Base-by-base conservation (phyloP, 2,797 vertebrate genomes). In the Coracias cyanogaster region DNA sequence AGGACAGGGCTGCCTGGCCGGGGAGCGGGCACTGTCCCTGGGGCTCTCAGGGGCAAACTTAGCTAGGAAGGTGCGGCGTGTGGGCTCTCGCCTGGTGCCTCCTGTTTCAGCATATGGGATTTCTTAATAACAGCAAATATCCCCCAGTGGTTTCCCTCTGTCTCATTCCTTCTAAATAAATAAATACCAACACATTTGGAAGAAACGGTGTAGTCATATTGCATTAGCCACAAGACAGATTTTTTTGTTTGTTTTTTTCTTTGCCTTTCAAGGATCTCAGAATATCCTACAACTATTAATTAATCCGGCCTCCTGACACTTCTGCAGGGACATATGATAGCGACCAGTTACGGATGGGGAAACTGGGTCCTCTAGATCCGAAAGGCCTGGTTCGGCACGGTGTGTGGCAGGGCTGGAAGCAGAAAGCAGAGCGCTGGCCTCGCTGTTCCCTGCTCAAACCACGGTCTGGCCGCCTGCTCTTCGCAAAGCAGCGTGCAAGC, bases 101-200 rank as follows among this genome's bases (percentile, higher is more conserved):
- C 60, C 89, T 93, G 57, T 58, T 73, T 9, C 82, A 77, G 80
- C 77, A 70, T 70, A 69, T 67, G 91, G 82, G 70, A 72, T 88
- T 94, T 86, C 85, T 76, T 85, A 90, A 69, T 87, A 79, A 49
- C 65, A 61, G 64, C 3, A 24, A 96, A 70, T 73, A 91, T 72
- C 64, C 62, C 91, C 82, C 82, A 25, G 70, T 84, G 94, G 80
- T 86, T 94, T 91, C 25, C 25, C 61, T 28, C 5, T 15, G 5
- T 45, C 77, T 84, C 57, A 48, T 62, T 86, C 80, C 77, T 76
- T 91, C 85, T 89, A 85, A 95, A 94, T 89, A 94, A 90, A 93
- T 88, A 94, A 96, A 97, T 85, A 73, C 90, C 94, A 86, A 29
- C 81, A 70, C 70, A 71, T 76, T 94, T 79, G 52, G 66, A 90